Conservation (phyloP, 1,140 invertebrate genomes). For the Sarcophaga bullata region DNA sequence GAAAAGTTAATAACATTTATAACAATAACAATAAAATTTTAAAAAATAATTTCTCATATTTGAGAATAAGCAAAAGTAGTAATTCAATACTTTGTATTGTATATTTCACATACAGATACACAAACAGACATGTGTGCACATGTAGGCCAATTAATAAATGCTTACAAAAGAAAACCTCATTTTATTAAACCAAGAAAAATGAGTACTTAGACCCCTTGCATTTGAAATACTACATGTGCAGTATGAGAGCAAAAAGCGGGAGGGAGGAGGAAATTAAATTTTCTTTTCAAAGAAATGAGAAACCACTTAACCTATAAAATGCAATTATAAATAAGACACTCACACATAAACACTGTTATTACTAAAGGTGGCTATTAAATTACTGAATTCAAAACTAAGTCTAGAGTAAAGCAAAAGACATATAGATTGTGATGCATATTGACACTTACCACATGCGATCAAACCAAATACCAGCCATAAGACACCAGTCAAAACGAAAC, state of each 20-base stretch:
- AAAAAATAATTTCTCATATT: constrained; percentile 31
- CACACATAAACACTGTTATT: neutral
- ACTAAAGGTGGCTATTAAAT: too few species aligned
- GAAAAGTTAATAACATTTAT: too few species aligned
- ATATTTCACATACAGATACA: neutral
- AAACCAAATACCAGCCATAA: constrained; percentile 74
- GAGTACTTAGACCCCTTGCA: too few species aligned
- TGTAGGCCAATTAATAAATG: too few species aligned
- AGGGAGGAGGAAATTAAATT: neutral
- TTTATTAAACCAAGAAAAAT: neutral
- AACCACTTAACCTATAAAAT: constrained; percentile 24
- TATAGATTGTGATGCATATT: neutral
- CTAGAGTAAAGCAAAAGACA: neutral
- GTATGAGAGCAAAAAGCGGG: too few species aligned
- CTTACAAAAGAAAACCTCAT: neutral
- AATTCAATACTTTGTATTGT: constrained; percentile 11
- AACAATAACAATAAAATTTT: too few species aligned
- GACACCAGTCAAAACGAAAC: constrained; percentile 68
- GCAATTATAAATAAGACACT: neutral
- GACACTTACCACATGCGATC: constrained; percentile 71
- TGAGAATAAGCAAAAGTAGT: neutral
- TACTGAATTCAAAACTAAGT: too few species aligned
- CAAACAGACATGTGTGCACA: too few species aligned
- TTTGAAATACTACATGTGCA: too few species aligned
- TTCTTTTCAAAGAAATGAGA: neutral